Conservation (phyloP, 2,888 invertebrate genomes). For the Agapetus fuscipes region DNA sequence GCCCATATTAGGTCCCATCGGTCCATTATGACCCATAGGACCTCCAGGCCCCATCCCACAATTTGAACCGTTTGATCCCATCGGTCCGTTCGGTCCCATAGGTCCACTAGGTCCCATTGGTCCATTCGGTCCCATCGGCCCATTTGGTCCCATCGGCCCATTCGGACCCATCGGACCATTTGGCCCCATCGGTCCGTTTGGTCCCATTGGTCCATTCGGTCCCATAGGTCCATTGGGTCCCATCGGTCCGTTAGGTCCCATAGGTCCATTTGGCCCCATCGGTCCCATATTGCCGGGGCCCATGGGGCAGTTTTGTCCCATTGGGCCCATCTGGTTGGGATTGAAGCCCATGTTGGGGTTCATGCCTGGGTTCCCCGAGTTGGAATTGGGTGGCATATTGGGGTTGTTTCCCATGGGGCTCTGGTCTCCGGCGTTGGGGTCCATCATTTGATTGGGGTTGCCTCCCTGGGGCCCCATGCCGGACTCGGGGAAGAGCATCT, state of each 20-base stretch:
- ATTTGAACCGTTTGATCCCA: conserved; percentile 35
- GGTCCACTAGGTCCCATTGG: conserved; percentile 37
- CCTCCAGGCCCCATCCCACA: conserved; percentile 28
- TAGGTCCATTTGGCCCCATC: conserved; percentile 32
- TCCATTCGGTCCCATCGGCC: conserved; percentile 26
- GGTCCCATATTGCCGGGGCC: conserved; percentile 27
- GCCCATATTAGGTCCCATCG: conserved; percentile 12
- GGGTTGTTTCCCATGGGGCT: conserved; percentile 31
- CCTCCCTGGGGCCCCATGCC: conserved; percentile 24
- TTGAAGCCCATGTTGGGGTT: conserved; percentile 25
- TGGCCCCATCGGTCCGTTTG: conserved; percentile 11
- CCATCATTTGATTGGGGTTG: conserved; percentile 23
- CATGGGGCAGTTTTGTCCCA: conserved; percentile 38
- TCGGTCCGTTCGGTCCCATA: conserved; percentile 28
- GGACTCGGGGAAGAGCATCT: conserved; percentile 83
- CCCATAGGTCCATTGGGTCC: conserved; percentile 37
- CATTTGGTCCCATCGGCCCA: conserved; percentile 26
- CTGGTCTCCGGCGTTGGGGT: conserved; percentile 32
- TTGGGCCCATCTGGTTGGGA: conserved; percentile 21
- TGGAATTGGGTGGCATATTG: conserved; percentile 26
- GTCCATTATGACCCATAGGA: conserved; percentile 27
- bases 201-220: conserved; percentile 16
- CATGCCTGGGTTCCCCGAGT: conserved; percentile 15
- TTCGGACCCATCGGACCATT: conserved; percentile 16
- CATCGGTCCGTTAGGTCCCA: conserved; percentile 36